Evolutionary conservation across 1,140 invertebrate genomes (phyloP).

Genomic region (Drosophila malerkotliana): DNA sequence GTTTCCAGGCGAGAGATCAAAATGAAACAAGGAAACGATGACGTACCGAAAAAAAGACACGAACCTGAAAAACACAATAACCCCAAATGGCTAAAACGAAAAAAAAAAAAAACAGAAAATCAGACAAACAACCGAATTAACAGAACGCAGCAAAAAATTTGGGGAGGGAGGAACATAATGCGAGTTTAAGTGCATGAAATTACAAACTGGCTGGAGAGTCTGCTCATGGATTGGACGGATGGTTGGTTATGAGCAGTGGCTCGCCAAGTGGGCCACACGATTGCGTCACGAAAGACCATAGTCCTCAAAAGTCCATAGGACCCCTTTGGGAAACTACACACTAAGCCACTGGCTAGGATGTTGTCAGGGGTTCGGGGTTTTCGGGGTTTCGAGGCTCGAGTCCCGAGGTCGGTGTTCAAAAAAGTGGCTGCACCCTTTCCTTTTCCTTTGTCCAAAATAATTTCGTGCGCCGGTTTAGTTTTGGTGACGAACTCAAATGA

Average conservation of each 20-base stretch:
- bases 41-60: conserved; percentile 57
- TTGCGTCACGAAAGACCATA: neutral
- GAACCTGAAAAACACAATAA: conserved; percentile 45
- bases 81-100: conserved; percentile 20
- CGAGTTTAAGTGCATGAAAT: conserved; percentile 82
- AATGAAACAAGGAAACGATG: conserved; percentile 64
- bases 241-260: conserved; percentile 33
- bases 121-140: conserved; percentile 77
- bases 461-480: conserved; percentile 31
- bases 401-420: conserved; percentile 11
- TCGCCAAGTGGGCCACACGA: neutral
- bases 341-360: conserved; percentile 9
- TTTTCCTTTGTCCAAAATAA: conserved; percentile 50
- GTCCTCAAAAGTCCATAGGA: neutral
- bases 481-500: conserved; percentile 44
- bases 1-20: conserved; percentile 44
- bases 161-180: conserved; percentile 61
- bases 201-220: conserved; percentile 55
- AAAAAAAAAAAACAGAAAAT: conserved; percentile 46
- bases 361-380: conserved; percentile 14
- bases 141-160: conserved; percentile 52
- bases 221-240: conserved; percentile 4
- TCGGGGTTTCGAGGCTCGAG: conserved; percentile 11
- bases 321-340: neutral
- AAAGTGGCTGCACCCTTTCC: conserved; percentile 59